These are phyloP conservation scores for Anhinga anhinga DNA, from an alignment of 2,113 vertebrate genomes.

Conservation along the genomic window DNA sequence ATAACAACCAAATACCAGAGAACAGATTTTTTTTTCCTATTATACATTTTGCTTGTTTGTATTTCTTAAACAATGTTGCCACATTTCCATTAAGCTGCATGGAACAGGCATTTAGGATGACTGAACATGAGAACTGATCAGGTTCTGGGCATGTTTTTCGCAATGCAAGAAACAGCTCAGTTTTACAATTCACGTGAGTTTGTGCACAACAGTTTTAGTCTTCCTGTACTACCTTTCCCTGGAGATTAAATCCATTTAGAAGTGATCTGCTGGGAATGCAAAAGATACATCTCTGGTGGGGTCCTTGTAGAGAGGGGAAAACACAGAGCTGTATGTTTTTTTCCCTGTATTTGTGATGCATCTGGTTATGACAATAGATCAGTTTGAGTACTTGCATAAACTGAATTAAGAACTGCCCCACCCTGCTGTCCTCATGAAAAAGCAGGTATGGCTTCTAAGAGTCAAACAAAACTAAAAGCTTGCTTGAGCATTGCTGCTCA, in stretches of 20 bases:
- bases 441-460: neutral
- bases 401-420: neutral
- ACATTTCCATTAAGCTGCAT: neutral
- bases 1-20: neutral
- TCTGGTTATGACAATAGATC: neutral
- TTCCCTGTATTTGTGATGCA: neutral
- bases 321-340: neutral
- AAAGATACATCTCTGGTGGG: neutral
- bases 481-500: neutral
- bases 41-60: neutral
- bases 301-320: neutral
- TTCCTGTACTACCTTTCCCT: neutral
- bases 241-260: neutral
- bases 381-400: neutral
- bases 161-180: neutral
- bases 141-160: neutral
- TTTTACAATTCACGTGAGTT: neutral
- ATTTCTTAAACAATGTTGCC: neutral
- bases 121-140: fast-evolving
- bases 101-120: neutral
- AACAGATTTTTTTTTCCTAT: neutral
- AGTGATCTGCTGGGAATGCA: neutral
- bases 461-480: neutral
- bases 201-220: neutral
- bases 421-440: neutral